Percentiles rank a stretch among this genome's conserved stretches.
These are phyloP conservation scores for Chelidonichthys spinosus DNA, from an alignment of 2,797 vertebrate genomes.

Conservation along the genomic window DNA sequence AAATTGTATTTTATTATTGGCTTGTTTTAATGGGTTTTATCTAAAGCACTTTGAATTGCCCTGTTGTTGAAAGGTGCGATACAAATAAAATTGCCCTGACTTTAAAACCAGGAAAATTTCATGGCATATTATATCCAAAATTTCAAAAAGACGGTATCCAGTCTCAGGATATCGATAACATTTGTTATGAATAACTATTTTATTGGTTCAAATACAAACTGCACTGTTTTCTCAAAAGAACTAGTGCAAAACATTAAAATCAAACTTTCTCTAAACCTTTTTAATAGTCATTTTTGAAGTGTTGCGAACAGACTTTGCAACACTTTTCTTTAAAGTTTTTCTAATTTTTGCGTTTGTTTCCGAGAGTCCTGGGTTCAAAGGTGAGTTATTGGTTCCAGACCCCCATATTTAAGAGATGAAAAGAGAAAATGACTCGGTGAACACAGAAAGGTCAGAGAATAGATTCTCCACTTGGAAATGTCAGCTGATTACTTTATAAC, in stretches of 20 bases:
- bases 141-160: neutral
- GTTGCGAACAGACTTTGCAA: neutral
- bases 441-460: constrained; percentile 82
- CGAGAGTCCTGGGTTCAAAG: constrained; percentile 47
- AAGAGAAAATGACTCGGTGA: constrained; percentile 65
- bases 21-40: no score
- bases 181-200: neutral
- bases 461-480: constrained; percentile 80
- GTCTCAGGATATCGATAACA: no score
- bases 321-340: neutral
- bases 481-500: constrained; percentile 74
- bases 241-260: neutral
- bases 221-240: neutral
- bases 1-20: no score
- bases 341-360: constrained; percentile 2
- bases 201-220: neutral
- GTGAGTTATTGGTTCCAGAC: constrained; percentile 48
- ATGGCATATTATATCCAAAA: neutral
- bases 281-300: neutral
- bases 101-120: neutral
- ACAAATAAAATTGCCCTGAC: neutral
- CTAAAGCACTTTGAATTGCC: no score
- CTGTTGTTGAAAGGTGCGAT: no score
- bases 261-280: neutral
- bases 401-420: constrained; percentile 75